These are phyloP conservation scores for Cephalopterus ornatus DNA, from an alignment of 2,113 vertebrate genomes.

Conservation along the genomic window DNA sequence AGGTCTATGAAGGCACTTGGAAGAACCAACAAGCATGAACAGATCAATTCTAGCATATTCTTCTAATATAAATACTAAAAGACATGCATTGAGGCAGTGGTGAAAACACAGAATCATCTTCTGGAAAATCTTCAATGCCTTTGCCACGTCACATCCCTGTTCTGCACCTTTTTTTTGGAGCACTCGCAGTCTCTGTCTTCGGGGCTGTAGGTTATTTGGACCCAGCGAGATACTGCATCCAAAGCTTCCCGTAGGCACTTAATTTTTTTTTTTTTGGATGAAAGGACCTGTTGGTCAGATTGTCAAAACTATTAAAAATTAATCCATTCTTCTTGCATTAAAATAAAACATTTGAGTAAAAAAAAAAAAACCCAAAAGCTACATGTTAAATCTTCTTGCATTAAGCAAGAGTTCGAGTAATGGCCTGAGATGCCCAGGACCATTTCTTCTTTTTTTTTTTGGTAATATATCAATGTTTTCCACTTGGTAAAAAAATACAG, in stretches of 20 bases:
- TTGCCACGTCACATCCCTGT: not conserved
- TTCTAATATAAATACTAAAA: slow-evolving; percentile 80
- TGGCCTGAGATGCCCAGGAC: slow-evolving; percentile 9
- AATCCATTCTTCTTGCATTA: not conserved
- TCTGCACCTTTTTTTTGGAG: not conserved
- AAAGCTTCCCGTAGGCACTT: not conserved
- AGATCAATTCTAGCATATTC: slow-evolving; percentile 69
- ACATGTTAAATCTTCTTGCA: slow-evolving; percentile 33
- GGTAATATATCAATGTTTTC: slow-evolving; percentile 22
- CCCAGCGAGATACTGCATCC: slow-evolving; percentile 2
- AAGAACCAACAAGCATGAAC: slow-evolving; percentile 48
- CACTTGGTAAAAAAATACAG: slow-evolving; percentile 79
- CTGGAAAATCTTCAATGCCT: slow-evolving; percentile 14
- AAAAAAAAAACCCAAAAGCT: not conserved
- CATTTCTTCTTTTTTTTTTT: not conserved
- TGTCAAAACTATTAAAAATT: not conserved
- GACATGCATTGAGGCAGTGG: slow-evolving; percentile 68
- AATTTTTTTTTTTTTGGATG: not conserved
- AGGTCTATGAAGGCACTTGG: slow-evolving; percentile 55
- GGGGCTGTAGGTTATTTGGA: not conserved
- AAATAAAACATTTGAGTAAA: slow-evolving; percentile 20
- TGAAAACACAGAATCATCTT: slow-evolving; percentile 12
- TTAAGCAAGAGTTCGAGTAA: slow-evolving; percentile 39
- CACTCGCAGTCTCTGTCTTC: not conserved
- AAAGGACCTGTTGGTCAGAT: slow-evolving; percentile 25